Conservation (phyloP, 1,140 invertebrate species). For the Heliothis subflexa region DNA sequence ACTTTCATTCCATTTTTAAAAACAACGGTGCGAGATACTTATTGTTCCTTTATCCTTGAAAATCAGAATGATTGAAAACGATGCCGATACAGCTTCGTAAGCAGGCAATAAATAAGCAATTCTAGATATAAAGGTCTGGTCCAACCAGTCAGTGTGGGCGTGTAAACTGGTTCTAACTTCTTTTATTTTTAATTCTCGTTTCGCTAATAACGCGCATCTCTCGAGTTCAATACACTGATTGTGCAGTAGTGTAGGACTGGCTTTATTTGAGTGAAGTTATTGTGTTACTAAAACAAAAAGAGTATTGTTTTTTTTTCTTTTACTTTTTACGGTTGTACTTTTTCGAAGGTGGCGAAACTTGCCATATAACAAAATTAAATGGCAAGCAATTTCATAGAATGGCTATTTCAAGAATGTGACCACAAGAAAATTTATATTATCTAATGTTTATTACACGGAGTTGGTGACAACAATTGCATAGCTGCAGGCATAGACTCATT, state of each 20-base stretch:
- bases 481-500: conserved; percentile 13
- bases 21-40: conserved; percentile 29
- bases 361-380: no score
- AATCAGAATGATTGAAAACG: conserved; percentile 9
- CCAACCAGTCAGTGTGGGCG: conserved; percentile 30
- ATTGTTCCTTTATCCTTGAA: conserved; percentile 13
- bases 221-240: conserved; percentile 46
- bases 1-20: background rate
- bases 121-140: conserved; percentile 43
- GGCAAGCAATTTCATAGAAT: conserved; percentile 1
- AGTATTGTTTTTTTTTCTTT: background rate
- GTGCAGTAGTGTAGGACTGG: conserved; percentile 10
- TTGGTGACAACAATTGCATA: conserved; percentile 34
- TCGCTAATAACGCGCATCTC: conserved; percentile 45
- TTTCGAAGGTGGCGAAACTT: no score
- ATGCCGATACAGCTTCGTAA: conserved; percentile 25
- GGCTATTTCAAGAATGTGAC: background rate
- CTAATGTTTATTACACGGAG: background rate
- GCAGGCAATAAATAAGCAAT: conserved; percentile 46
- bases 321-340: no score
- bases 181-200: conserved; percentile 48
- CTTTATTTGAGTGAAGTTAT: conserved; percentile 7
- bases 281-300: conserved; percentile 12
- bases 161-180: conserved; percentile 42
- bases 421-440: conserved; percentile 11